Evolutionary conservation across 2,113 vertebrate species (phyloP), one percentile per base, ranked within the genome.

Genomic region (Abramis brama): DNA sequence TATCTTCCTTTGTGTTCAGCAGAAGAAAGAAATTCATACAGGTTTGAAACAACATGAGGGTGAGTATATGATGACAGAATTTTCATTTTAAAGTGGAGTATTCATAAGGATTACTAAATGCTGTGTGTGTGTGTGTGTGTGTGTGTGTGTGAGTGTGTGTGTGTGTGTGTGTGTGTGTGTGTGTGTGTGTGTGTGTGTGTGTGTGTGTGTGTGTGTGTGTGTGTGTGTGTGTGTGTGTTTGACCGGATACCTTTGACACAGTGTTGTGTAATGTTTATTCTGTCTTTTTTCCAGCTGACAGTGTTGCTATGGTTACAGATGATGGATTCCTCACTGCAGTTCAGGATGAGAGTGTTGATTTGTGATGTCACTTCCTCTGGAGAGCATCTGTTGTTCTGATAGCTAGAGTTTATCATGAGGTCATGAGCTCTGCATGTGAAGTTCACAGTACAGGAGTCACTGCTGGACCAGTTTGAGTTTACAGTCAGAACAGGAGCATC

Each of bases 301-400:
- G 60, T 47, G 80, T 87, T 87, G 70, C 81, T 79, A 13, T 79
- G 47, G 81, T 87, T 87, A 87, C 86, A 87, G 74, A 45, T 36
- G 52, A 87, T 45, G 33, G 2, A 4, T 43, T 52, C 13, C 23
- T 39, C 33, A 5, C 23, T 87, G 30, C 50, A 23, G 25, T 25
- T 0, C 64, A 83, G 64, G 27, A 4, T 71, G 5, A 83, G 66
- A n/a, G 3, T 52, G 66, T 71, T 0, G 19, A 5, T 39, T 1
- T 30, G 6, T n/a, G 64, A 83, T 55, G 64, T 71, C 64, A 55
- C 47, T 15, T 71, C 21, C 19, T 71, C 2, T 36, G 17, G 2
- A 33, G 27, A n/a, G 50, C 81, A 83, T 0, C 11, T 23, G 47
- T 36, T 13, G 25, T 71, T 83, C n/a, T 33, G 30, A 55, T 71